phyloP scores from a whole-genome alignment of 2,888 invertebrate genomes.

The Stenurella melanura region DNA sequence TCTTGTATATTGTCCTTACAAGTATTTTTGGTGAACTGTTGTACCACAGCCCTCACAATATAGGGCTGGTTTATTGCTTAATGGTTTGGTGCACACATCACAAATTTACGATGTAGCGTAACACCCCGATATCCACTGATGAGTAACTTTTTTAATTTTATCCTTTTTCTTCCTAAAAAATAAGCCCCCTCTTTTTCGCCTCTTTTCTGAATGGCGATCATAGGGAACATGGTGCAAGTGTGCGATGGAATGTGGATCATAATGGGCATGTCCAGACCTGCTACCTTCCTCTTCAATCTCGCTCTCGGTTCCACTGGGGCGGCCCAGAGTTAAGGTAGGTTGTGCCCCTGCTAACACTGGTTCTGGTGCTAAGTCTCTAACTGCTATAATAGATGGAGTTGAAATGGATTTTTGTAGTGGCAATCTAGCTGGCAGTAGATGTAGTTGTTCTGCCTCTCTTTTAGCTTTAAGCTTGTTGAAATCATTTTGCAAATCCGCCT shows the following conservation, averaged over 20 bases:
- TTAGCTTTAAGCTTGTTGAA: constrained; percentile 82
- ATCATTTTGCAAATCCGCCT: constrained; percentile 89
- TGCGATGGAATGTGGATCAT: constrained; percentile 71
- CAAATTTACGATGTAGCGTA: constrained; percentile 81
- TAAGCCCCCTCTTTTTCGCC: constrained; percentile 90
- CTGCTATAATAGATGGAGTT: constrained; percentile 90
- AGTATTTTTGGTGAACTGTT: constrained; percentile 66
- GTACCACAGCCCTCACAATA: constrained; percentile 89
- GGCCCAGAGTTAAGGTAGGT: constrained; percentile 76
- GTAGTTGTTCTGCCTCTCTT: constrained; percentile 75
- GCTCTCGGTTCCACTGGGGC: constrained; percentile 83
- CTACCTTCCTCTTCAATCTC: constrained; percentile 84
- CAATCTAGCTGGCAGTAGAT: constrained; percentile 79
- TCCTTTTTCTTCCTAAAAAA: constrained; percentile 96
- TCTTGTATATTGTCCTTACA: too few species aligned
- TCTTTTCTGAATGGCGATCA: constrained; percentile 88
- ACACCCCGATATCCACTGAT: constrained; percentile 84
- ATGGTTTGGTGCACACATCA: constrained; percentile 86
- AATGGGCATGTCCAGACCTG: constrained; percentile 72
- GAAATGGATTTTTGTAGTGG: constrained; percentile 93
- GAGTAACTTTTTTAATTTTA: constrained; percentile 83
- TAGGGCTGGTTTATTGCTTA: constrained; percentile 87
- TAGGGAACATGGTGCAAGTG: constrained; percentile 77
- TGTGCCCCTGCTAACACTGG: constrained; percentile 73
- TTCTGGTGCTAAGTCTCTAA: constrained; percentile 78